Conservation (phyloP, 2,113 vertebrate genomes). For the Cyprinodon variegatus region DNA sequence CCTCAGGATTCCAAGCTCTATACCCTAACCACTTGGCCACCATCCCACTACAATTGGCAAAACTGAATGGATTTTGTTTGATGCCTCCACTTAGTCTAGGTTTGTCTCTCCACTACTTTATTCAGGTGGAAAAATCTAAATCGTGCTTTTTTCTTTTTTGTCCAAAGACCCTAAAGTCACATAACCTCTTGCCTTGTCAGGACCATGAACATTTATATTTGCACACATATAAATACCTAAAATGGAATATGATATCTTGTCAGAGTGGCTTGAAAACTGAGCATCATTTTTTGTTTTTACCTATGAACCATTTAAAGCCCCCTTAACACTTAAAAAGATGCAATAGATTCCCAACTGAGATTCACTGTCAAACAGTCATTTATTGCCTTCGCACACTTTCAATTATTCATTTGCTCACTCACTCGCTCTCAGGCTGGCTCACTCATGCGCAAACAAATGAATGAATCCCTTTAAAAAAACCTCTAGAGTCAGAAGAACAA, state of each 20-base stretch:
- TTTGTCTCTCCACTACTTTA: too few species aligned
- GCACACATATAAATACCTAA: background rate
- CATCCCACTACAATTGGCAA: too few species aligned
- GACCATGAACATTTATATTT: background rate
- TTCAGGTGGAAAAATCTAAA: too few species aligned
- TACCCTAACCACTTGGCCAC: too few species aligned
- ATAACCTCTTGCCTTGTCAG: background rate
- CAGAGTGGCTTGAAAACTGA: conserved; percentile 48
- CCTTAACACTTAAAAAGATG: conserved; percentile 34
- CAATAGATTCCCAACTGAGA: conserved; percentile 24
- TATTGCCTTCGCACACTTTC: conserved; percentile 23
- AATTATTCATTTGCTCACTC: background rate
- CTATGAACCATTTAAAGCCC: conserved; percentile 58
- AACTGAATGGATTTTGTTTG: too few species aligned
- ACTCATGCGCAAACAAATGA: background rate
- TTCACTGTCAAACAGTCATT: conserved; percentile 12
- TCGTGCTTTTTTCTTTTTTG: too few species aligned
- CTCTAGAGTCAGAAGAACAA: background rate
- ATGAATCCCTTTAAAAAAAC: background rate
- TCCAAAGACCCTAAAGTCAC: background rate
- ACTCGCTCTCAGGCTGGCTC: background rate
- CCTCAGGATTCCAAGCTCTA: too few species aligned
- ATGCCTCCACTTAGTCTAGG: too few species aligned
- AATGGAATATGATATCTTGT: background rate
- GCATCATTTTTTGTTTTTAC: conserved; percentile 58